phyloP scores from a whole-genome alignment of 2,888 invertebrate species.

The Plagodis pulveraria region DNA sequence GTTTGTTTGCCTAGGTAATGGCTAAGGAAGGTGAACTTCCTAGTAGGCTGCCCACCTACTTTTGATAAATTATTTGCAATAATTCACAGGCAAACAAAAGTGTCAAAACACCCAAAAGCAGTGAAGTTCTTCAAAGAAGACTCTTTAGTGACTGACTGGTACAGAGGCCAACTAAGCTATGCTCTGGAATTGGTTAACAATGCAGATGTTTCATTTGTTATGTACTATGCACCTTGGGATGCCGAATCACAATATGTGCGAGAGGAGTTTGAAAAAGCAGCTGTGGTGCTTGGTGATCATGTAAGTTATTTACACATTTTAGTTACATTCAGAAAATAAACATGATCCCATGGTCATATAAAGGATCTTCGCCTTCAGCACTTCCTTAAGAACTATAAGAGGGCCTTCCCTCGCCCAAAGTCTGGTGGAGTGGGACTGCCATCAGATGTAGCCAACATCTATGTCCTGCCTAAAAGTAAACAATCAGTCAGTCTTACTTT shows the following conservation, averaged over 20 bases:
- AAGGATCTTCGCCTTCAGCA: too few relatives aligned
- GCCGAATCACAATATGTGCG: conserved; percentile 92
- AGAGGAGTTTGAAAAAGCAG: conserved; percentile 90
- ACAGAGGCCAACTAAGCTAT: conserved; percentile 89
- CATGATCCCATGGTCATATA: too few relatives aligned
- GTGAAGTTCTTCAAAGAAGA: conserved; percentile 89
- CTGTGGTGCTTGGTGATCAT: conserved; percentile 88
- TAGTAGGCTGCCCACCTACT: too few relatives aligned
- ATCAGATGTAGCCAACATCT: too few relatives aligned
- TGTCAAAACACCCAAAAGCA: conserved; percentile 80
- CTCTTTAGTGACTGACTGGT: conserved; percentile 91
- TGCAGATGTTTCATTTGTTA: conserved; percentile 93
- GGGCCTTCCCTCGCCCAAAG: too few relatives aligned
- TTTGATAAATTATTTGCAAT: too few relatives aligned
- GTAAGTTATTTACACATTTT: conserved; percentile 69
- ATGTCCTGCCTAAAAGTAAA: too few relatives aligned
- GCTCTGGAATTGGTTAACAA: conserved; percentile 86
- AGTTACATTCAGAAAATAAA: too few relatives aligned
- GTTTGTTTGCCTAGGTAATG: neutral
- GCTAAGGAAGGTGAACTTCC: too few relatives aligned
- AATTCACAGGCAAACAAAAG: conserved; percentile 65
- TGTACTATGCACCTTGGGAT: conserved; percentile 98
- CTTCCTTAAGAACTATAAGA: too few relatives aligned
- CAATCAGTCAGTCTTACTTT: too few relatives aligned
- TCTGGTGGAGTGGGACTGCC: too few relatives aligned